phyloP scores from a whole-genome alignment of 2,797 vertebrate genomes.

The Gymnothorax javanicus region DNA sequence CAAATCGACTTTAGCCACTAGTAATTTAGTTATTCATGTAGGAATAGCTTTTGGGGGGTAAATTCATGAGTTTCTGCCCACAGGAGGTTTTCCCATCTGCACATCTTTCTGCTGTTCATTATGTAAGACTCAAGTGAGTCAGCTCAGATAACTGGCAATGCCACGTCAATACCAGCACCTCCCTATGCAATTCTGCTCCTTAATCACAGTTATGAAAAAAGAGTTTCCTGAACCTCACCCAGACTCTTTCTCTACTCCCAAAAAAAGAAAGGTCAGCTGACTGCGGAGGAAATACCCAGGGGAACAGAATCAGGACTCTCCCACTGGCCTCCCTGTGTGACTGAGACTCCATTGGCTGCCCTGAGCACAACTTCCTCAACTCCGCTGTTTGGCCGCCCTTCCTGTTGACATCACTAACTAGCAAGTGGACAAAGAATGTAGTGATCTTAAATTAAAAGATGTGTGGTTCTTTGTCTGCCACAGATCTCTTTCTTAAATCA shows the following conservation, averaged over 20 bases:
- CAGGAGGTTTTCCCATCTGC: slow-evolving; percentile 6
- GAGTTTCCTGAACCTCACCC: slow-evolving; percentile 45
- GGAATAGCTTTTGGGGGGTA: neutral
- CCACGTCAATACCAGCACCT: slow-evolving; percentile 21
- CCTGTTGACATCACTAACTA: neutral
- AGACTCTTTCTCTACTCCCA: neutral
- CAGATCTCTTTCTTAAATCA: slow-evolving; percentile 31
- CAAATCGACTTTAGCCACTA: neutral
- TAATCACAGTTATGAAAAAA: slow-evolving; percentile 46
- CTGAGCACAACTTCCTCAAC: neutral
- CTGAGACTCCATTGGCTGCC: neutral
- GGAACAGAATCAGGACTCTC: neutral
- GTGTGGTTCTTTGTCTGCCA: neutral
- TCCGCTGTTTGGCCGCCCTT: neutral
- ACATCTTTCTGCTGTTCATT: slow-evolving; percentile 36
- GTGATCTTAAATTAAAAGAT: slow-evolving; percentile 2
- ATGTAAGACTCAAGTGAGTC: slow-evolving; percentile 44
- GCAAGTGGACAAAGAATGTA: neutral
- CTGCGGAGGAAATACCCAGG: neutral
- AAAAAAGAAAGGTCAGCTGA: neutral
- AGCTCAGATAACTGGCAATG: slow-evolving; percentile 54
- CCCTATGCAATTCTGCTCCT: slow-evolving; percentile 41
- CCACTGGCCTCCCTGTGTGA: neutral
- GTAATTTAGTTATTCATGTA: neutral
- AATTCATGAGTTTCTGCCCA: slow-evolving; percentile 3